Evolutionary conservation across 2,113 vertebrate species (phyloP).

Genomic region (Myiozetetes cayanensis): DNA sequence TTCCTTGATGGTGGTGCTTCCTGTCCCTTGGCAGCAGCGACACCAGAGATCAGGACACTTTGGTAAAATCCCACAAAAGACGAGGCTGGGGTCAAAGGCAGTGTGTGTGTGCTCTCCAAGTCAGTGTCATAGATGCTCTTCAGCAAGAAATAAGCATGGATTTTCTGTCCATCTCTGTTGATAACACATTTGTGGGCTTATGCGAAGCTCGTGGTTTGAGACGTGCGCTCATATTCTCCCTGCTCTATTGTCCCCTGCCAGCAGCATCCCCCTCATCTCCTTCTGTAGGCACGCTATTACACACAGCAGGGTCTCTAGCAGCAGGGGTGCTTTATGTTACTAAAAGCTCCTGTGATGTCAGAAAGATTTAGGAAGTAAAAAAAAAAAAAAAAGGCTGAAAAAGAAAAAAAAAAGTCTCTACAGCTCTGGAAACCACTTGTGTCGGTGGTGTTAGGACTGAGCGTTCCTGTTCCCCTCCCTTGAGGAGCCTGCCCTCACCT

Average conservation of each 20-base stretch:
- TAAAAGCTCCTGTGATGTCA: neutral
- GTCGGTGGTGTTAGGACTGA: neutral
- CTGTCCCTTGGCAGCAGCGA: neutral
- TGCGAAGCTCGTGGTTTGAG: neutral
- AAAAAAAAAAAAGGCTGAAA: neutral
- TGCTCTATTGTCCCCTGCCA: neutral
- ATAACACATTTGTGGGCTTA: neutral
- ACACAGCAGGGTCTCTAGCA: neutral
- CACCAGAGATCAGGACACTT: neutral
- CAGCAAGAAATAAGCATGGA: neutral
- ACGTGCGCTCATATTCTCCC: accelerated
- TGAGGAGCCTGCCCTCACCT: neutral
- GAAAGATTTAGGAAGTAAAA: neutral
- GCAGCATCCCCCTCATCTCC: neutral
- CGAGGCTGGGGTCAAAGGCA: neutral
- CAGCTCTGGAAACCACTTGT: neutral
- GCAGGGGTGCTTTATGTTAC: neutral
- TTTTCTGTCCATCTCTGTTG: neutral
- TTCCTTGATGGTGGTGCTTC: neutral
- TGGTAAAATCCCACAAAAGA: neutral
- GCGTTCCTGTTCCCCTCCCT: accelerated
- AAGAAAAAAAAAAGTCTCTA: neutral
- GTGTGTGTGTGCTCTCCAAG: neutral
- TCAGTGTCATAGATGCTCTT: accelerated
- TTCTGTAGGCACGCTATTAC: neutral